Conservation (phyloP, 2,113 vertebrate genomes). For the Callipepla squamata region DNA sequence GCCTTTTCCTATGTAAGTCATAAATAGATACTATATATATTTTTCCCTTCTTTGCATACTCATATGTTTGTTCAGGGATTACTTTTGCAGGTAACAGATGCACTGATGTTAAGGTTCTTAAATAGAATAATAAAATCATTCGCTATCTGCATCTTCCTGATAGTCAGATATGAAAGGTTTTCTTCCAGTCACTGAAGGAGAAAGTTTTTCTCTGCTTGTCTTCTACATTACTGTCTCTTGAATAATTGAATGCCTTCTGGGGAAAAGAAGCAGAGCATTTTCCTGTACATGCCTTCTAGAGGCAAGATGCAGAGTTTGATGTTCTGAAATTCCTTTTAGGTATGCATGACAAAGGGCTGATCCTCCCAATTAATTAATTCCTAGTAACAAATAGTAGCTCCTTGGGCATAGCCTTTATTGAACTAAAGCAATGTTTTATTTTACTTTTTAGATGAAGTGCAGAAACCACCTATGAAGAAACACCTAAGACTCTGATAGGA, state of each 20-base stretch:
- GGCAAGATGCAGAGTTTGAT: not conserved
- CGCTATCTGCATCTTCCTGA: not conserved
- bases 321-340: not conserved
- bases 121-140: not conserved
- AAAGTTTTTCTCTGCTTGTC: not conserved
- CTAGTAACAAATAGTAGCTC: not conserved
- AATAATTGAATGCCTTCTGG: slow-evolving; percentile 28
- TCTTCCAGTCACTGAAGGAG: not conserved
- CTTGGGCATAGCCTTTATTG: not conserved
- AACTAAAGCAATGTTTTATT: not conserved
- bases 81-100: not conserved
- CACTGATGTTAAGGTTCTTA: not conserved
- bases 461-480: slow-evolving; percentile 41
- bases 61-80: not conserved
- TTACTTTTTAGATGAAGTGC: slow-evolving; percentile 1
- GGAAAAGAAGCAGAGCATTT: slow-evolving; percentile 22
- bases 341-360: not conserved
- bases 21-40: not conserved
- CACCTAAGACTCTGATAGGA: not conserved
- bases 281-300: not conserved
- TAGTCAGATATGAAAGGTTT: not conserved
- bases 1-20: not conserved
- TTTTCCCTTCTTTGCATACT: not conserved
- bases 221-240: not conserved
- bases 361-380: not conserved